A percentile compares a stretch with the other conserved stretches of the same genome.
These are phyloP conservation scores for Bubo bubo DNA, from an alignment of 2,113 vertebrate species.

Conservation along the genomic window DNA sequence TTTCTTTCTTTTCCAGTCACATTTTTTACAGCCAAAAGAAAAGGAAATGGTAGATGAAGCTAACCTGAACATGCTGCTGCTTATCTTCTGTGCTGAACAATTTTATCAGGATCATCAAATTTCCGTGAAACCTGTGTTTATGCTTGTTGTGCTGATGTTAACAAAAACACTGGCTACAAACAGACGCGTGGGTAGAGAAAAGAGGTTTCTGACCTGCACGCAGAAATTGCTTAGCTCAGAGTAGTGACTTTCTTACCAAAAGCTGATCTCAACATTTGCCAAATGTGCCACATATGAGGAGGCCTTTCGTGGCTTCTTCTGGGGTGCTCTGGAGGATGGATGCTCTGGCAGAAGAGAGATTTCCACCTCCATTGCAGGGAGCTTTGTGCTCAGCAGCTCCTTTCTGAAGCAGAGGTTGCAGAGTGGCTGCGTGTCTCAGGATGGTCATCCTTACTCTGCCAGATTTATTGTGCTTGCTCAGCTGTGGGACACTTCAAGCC, in stretches of 20 bases:
- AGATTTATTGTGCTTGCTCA: background rate
- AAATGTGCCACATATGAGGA: fast-evolving
- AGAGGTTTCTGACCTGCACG: background rate
- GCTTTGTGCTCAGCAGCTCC: background rate
- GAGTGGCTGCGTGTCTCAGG: fast-evolving
- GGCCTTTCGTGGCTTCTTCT: fast-evolving
- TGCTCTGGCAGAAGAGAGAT: background rate
- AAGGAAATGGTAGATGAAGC: background rate
- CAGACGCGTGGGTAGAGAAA: fast-evolving
- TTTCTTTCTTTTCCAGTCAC: background rate
- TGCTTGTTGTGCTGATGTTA: background rate
- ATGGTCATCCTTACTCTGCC: background rate
- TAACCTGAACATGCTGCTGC: background rate
- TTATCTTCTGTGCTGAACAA: background rate
- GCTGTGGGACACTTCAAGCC: background rate
- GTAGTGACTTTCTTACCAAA: background rate
- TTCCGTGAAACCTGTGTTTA: slow-evolving; percentile 1
- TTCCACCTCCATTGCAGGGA: background rate
- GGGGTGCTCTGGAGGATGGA: background rate
- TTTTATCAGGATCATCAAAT: slow-evolving; percentile 24
- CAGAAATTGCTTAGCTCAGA: background rate
- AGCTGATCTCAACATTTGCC: background rate
- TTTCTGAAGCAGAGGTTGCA: background rate
- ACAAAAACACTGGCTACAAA: background rate
- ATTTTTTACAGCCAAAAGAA: background rate